Conservation (phyloP, 2,888 invertebrate genomes). For the Sphaerophoria rueppellii region DNA sequence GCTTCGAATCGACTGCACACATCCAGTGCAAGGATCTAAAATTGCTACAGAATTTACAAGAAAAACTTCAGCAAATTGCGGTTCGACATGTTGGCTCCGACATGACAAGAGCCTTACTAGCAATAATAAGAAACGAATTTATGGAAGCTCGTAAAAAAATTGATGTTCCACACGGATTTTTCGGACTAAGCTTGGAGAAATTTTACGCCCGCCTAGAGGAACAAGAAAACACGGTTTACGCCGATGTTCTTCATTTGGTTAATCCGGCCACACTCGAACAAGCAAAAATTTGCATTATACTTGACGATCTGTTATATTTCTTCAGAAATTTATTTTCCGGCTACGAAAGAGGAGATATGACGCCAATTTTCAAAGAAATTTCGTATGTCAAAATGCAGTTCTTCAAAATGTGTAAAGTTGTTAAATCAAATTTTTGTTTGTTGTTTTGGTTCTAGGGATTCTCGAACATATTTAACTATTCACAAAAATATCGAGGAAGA, state of each 20-base stretch:
- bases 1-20: no score
- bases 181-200: constrained; percentile 34
- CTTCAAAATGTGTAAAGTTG: background rate
- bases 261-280: background rate
- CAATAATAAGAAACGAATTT: background rate
- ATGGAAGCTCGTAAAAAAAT: constrained; percentile 11
- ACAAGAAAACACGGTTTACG: constrained; percentile 12
- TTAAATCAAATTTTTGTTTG: background rate
- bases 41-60: background rate
- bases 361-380: constrained; percentile 23
- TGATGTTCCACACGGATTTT: constrained; percentile 21
- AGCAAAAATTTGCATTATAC: constrained; percentile 41
- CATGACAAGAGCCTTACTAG: background rate
- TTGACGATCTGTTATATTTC: constrained; percentile 36
- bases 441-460: constrained; percentile 11
- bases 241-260: constrained; percentile 26
- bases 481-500: constrained; percentile 1
- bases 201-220: constrained; percentile 16
- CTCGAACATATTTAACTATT: constrained; percentile 22
- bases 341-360: background rate
- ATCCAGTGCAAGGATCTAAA: background rate
- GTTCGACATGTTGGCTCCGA: constrained; percentile 1
- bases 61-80: background rate
- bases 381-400: background rate
- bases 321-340: background rate